Evolutionary conservation across 2,113 vertebrate genomes (phyloP).

Genomic region (Canis aureus): DNA sequence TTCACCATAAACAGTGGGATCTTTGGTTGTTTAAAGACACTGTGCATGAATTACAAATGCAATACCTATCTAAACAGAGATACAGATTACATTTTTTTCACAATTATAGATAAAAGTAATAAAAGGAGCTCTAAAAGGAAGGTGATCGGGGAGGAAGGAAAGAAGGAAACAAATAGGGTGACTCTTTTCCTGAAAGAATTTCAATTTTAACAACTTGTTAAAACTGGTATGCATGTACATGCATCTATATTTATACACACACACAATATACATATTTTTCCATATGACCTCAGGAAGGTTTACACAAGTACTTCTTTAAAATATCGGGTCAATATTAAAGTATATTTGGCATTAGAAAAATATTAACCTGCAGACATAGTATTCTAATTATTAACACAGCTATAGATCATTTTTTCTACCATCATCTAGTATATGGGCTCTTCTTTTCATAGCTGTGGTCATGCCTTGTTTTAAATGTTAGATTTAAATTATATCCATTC

Average conservation of each 20-base stretch:
- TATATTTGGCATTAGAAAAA: neutral
- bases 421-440: neutral
- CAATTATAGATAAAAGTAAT: constrained; percentile 41
- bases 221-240: neutral
- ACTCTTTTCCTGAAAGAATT: constrained; percentile 42
- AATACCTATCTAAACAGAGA: constrained; percentile 22
- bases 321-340: neutral
- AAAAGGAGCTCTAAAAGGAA: constrained; percentile 33
- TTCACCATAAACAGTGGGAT: neutral
- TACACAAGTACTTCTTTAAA: constrained; percentile 43
- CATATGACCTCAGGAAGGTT: constrained; percentile 40
- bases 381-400: neutral
- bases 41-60: constrained; percentile 14
- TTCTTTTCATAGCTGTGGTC: neutral
- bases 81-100: constrained; percentile 39
- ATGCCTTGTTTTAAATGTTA: neutral
- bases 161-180: constrained; percentile 29
- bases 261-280: neutral
- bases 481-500: constrained; percentile 7
- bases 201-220: constrained; percentile 52
- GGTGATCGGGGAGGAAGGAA: neutral
- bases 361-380: constrained; percentile 52
- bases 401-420: constrained; percentile 42
- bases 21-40: constrained; percentile 55
- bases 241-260: constrained; percentile 11